Base-by-base conservation (phyloP, 2,797 vertebrate species). In the Luscinia luscinia region DNA sequence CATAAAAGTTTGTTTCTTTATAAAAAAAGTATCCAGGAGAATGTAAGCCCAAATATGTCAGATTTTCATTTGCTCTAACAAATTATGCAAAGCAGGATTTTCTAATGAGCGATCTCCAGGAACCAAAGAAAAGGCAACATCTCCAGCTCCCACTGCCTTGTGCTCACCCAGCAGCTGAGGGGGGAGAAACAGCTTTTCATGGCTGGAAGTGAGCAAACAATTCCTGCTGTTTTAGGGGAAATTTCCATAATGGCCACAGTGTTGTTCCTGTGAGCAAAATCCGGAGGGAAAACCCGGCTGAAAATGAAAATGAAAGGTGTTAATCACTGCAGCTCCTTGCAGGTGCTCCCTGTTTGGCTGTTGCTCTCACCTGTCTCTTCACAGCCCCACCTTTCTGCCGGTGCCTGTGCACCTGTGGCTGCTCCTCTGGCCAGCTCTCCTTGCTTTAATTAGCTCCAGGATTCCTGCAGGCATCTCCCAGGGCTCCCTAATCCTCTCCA, bases 391-490 rank as follows among this genome's bases (percentile, higher is more conserved):
- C 84, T 83, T 95, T 74, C 64, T 67, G 52, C 59, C 61, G 23
- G 19, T 27, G 40, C 72, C 59, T 26, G 21, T 28, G 41, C 68
- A 6, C 34, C 57, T 77, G 64, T 27, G 85, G 10, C n/a, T 24
- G 26, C 92, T 95, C 86, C 89, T 68, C 61, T 2, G 69, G 43
- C 21, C 30, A 49, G 49, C 75, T 84, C 69, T 46, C 54, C 36
- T 21, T 30, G 73, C 76, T 85, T 91, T 93, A 93, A 95, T 96
- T 83, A 91, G 69, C 76, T 95, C 69, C 24, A 36, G 52, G 41
- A 91, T 61, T 88, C 84, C 92, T 77, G 79, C 59, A 90, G 85
- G 58, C 58, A 38, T 55, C 34, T 63, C 49, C 41, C n/a, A 12
- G 23, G 41, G 76, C 83, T 91, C 66, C 75, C 83, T 68, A 68